Evolutionary conservation across 2,888 invertebrate species (phyloP), one percentile per base, ranked within the genome.

Genomic region (Ptychoptera albimana): DNA sequence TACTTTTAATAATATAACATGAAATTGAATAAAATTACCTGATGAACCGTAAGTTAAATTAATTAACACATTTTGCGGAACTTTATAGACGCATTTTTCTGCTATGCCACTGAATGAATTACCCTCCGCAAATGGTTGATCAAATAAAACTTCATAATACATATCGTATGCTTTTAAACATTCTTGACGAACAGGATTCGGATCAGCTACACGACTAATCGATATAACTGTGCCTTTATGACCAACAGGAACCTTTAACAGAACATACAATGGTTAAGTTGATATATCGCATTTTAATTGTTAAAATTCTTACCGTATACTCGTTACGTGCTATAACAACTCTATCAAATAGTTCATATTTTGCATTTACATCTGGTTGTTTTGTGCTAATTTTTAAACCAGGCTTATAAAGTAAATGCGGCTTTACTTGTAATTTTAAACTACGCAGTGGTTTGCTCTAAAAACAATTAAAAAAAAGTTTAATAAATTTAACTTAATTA

Each of bases 191-290:
- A 72, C 60, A 54, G 73, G 58, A 56, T 56, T 55, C 23, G 59
- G 46, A 58, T 59, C 52, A 54, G 58, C 51, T 35, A 65, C 52
- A 50, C 65, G 59, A 45, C 71, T 66, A 8, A 81, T 69, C 0
- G 75, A 87, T n/a, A 88, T 78, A 1, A 97, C 69, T 0, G 89
- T 93, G 29, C 96, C 97, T 49, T 77, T 74, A 9, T 76, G 69
- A 1, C 92, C 94, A 6, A 84, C 63, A 0, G 92, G 92, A 12
- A 88, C 63, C 58, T 60, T 36, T 3, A 14, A 35, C 8, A 14
- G 11, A 29, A 11, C 29, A 38, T 29, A 16, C 45, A 30, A 31
- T 43, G 34, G 30, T 36, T 8, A 23, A 39, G 38, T n/a, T 14
- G 10, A 29, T 13, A 29, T 2, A 44, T 15, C 13, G 11, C 34